Evolutionary conservation across 2,888 invertebrate species (phyloP).

Genomic region (Amblyjoppa proteus): DNA sequence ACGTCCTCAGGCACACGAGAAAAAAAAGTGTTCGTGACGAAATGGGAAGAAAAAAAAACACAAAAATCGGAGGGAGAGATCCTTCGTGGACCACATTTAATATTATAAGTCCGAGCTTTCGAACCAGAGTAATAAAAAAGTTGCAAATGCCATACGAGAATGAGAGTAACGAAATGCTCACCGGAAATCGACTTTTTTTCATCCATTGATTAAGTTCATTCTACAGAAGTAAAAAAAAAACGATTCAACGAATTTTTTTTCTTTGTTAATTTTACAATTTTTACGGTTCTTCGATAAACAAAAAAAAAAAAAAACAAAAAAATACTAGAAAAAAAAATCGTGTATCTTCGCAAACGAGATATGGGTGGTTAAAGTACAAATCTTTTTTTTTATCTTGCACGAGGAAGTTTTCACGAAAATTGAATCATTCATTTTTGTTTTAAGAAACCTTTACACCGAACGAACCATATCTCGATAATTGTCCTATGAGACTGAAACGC

Average conservation of each 20-base stretch:
- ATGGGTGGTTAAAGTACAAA: too few species aligned
- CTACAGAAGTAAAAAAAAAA: too few species aligned
- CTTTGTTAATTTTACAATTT: too few species aligned
- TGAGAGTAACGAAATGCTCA: slow-evolving; percentile 22
- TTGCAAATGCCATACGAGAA: neutral
- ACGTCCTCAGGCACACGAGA: slow-evolving; percentile 61
- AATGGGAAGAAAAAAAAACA: neutral
- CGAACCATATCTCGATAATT: slow-evolving; percentile 6
- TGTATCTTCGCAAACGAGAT: too few species aligned
- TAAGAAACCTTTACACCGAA: neutral
- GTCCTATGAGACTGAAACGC: slow-evolving; percentile 6
- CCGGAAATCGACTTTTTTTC: slow-evolving; percentile 3
- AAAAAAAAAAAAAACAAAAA: neutral
- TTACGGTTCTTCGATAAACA: neutral
- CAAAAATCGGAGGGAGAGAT: neutral
- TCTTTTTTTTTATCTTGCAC: too few species aligned
- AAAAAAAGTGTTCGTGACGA: slow-evolving; percentile 22
- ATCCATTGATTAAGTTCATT: too few species aligned
- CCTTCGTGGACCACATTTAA: slow-evolving; percentile 16
- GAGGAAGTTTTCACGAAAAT: too few species aligned
- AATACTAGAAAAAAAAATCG: too few species aligned
- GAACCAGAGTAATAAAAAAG: slow-evolving; percentile 2
- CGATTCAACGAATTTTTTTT: too few species aligned
- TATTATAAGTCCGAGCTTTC: neutral
- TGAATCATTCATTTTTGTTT: too few species aligned